A percentile compares a stretch with the other conserved stretches of the same genome.
Evolutionary conservation across 2,113 vertebrate genomes (phyloP).

Genomic region (Bombycilla garrulus): DNA sequence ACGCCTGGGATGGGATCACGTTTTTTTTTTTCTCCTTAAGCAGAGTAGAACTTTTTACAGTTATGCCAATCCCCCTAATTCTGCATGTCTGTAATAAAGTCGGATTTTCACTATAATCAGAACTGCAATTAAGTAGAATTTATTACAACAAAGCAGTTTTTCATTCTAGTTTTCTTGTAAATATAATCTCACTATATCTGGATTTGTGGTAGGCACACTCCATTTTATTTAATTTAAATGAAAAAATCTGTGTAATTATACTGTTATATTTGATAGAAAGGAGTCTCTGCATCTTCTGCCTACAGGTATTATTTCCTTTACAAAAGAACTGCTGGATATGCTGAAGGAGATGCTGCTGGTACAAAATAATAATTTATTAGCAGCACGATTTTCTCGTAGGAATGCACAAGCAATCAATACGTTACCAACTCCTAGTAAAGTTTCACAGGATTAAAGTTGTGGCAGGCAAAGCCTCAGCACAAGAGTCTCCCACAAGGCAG

Average conservation of each 20-base stretch:
- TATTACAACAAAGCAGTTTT: background rate
- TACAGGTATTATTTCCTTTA: background rate
- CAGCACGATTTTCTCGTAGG: slow-evolving; percentile 3
- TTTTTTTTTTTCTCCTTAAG: background rate
- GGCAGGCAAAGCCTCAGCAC: slow-evolving; percentile 73
- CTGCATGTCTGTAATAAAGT: background rate
- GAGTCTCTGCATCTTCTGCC: background rate
- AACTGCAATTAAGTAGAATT: background rate
- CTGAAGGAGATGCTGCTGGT: background rate
- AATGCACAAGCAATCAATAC: slow-evolving; percentile 50
- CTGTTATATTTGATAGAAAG: background rate
- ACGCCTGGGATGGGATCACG: background rate
- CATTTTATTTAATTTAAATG: background rate
- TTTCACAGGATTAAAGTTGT: slow-evolving; percentile 75
- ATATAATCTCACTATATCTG: background rate
- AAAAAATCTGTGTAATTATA: background rate
- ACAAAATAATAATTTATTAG: background rate
- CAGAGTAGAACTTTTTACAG: background rate
- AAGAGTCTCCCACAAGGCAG: slow-evolving; percentile 74
- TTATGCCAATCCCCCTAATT: background rate
- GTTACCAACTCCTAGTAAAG: slow-evolving; percentile 63
- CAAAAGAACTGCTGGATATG: background rate
- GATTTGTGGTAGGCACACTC: background rate
- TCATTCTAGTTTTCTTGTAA: background rate
- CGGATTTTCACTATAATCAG: background rate